Percentiles rank a stretch among this genome's conserved stretches.
phyloP scores from a whole-genome alignment of 1,140 invertebrate genomes.

The Polypedilum vanderplanki region DNA sequence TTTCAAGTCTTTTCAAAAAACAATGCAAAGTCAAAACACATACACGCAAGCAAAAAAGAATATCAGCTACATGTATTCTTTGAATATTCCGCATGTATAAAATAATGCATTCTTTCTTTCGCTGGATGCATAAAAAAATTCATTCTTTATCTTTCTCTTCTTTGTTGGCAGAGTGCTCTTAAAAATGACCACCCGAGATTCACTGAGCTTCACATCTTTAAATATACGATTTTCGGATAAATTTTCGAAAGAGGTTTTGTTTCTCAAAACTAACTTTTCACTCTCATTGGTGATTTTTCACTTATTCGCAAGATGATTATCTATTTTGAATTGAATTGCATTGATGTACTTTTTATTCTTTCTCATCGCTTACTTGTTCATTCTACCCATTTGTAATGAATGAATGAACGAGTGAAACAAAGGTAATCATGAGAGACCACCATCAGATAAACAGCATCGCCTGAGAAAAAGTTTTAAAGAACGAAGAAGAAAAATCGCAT shows the following conservation, averaged over 20 bases:
- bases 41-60: too few species aligned
- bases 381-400: background rate
- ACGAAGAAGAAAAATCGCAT: background rate
- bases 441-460: constrained; percentile 2
- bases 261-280: background rate
- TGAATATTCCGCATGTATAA: too few species aligned
- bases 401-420: background rate
- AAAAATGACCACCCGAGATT: background rate
- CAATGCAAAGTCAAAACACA: too few species aligned
- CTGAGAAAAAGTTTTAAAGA: background rate
- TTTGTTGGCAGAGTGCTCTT: background rate
- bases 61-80: too few species aligned
- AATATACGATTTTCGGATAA: background rate
- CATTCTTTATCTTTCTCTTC: background rate
- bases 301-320: background rate
- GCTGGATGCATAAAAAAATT: too few species aligned
- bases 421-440: constrained; percentile 7
- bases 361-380: background rate
- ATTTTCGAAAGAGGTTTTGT: background rate
- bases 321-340: constrained; percentile 8
- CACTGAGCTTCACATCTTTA: background rate
- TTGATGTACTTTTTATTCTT: background rate
- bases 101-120: too few species aligned
- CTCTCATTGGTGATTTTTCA: background rate
- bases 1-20: too few species aligned